Evolutionary conservation across 2,113 vertebrate genomes (phyloP), one percentile per base, ranked within the genome.

Genomic region (Calyptommatus sinebrachiatus): DNA sequence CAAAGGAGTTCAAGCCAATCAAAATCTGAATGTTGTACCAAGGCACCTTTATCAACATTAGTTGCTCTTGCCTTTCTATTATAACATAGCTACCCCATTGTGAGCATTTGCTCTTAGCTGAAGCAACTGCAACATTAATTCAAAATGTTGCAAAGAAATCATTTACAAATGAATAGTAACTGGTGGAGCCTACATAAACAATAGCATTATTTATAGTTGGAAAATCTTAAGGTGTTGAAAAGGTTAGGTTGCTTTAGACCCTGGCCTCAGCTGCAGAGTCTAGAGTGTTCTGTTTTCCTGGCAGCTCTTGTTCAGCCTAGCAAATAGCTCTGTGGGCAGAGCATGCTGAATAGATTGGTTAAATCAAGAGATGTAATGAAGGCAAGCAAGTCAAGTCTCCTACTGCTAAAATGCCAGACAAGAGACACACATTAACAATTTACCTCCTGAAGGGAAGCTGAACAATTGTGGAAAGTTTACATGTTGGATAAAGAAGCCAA

Each of bases 171-270:
- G 66, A 81, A 81, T 60, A 60, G 66, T 57, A 74, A 31, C 50
- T 45, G 63, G 63, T 60, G 53, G 50, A 65, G 31, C 60, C 35
- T 65, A 10, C 31, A 74, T 61, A 60, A 35, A 68, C 71, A 74
- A 68, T 67, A 68, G 71, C 29, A 74, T 80, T 80, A 68, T 68
- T 74, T 68, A 74, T 35, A 69, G 35, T 45, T 75, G 73, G 75
- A 68, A 50, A 21, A 45, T 75, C 48, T 67, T 57, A 67, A 68
- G 26, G 61, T 45, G 24, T 28, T 29, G 29, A 16, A 75, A 46
- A 57, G 48, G 29, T 68, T 53, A 35, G 14, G 28, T 12, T 77
- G 10, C 2, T 35, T 57, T 14, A 53, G 28, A 57, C 48, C 68
- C 11, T 57, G 50, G 48, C 46, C 28, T 31, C 67, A 29, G 41